Evolutionary conservation across 2,113 vertebrate genomes (phyloP), one percentile per base, ranked within the genome.

Genomic region (Trematomus loennbergii): DNA sequence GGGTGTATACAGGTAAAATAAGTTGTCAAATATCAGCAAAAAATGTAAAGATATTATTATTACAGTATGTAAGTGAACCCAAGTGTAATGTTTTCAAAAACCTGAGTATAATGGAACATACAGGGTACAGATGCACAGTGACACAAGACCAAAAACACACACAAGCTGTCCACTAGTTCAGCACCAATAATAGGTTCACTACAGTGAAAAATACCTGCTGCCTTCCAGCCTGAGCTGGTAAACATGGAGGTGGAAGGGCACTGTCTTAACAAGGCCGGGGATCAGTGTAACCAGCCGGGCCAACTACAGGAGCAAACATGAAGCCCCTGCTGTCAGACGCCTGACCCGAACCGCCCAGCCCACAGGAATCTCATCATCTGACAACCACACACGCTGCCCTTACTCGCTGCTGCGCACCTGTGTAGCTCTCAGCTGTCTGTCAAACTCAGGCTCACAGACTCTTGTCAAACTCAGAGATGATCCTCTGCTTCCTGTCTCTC

Each of bases 381-480:
- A 85, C 72, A 85, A 76, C 64, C 58, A 9, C 72, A 87, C 69
- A 78, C 46, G 5, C 58, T 80, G 78, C 72, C 69, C 60, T 83
- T 75, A 72, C 72, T 84, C 45, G 8, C 60, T 9, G 71, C 68
- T 46, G 12, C 20, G 65, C 72, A 22, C 46, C 49, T 60, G 57
- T 68, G 48, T 80, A 57, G 79, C 82, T 81, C 89, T 88, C 79
- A 88, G 79, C 82, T 84, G 87, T 89, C 88, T 53, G 57, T 90
- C 82, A 87, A 84, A 78, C 79, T 74, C 53, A 43, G 53, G 65
- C 83, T 79, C 75, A 78, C 81, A 72, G 22, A 81, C 72, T 69
- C 65, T 61, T 78, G 81, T 88, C 81, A 75, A 74, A 75, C 65
- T 52, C 69, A 70, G 71, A 82, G 77, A 79, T 81, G 68, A 89